phyloP scores from a whole-genome alignment of 1,140 invertebrate genomes.

The Harpegnathos saltator region DNA sequence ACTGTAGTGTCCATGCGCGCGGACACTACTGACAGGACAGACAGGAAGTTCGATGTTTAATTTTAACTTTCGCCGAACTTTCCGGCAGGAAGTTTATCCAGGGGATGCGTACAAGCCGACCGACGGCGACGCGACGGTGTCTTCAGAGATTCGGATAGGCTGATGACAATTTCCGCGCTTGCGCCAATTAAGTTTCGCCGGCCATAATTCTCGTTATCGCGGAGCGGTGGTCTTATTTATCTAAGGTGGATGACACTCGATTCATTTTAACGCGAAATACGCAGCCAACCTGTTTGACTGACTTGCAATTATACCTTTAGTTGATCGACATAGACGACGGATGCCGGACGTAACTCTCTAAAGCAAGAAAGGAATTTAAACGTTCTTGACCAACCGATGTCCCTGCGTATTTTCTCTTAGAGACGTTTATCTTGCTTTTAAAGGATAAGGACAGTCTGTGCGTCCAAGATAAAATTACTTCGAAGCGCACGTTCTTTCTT shows the following conservation, averaged over 20 bases:
- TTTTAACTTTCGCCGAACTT: slow-evolving; percentile 53
- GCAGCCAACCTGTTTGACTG: background rate
- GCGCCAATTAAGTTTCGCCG: background rate
- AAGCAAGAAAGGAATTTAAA: too few relatives aligned
- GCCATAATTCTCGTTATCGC: slow-evolving; percentile 25
- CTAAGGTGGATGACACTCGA: too few relatives aligned
- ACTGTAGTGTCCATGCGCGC: background rate
- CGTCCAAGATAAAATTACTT: too few relatives aligned
- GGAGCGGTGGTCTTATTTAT: background rate
- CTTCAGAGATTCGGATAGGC: slow-evolving; percentile 9
- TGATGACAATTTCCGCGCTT: slow-evolving; percentile 33
- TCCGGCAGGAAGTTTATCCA: slow-evolving; percentile 12
- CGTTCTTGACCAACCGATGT: too few relatives aligned
- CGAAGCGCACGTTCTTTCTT: too few relatives aligned
- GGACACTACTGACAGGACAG: too few relatives aligned
- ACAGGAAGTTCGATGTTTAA: slow-evolving; percentile 40
- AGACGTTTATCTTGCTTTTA: too few relatives aligned
- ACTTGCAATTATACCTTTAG: background rate
- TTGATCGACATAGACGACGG: background rate
- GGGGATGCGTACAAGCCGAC: background rate
- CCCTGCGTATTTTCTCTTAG: too few relatives aligned
- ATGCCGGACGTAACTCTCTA: too few relatives aligned
- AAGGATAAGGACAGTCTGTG: too few relatives aligned
- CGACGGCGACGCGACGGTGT: background rate
- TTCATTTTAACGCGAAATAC: slow-evolving; percentile 7